A percentile compares a stretch with the other conserved stretches of the same genome.
These are phyloP conservation scores for Pholis gunnellus DNA, from an alignment of 2,113 vertebrate genomes.

Conservation along the genomic window DNA sequence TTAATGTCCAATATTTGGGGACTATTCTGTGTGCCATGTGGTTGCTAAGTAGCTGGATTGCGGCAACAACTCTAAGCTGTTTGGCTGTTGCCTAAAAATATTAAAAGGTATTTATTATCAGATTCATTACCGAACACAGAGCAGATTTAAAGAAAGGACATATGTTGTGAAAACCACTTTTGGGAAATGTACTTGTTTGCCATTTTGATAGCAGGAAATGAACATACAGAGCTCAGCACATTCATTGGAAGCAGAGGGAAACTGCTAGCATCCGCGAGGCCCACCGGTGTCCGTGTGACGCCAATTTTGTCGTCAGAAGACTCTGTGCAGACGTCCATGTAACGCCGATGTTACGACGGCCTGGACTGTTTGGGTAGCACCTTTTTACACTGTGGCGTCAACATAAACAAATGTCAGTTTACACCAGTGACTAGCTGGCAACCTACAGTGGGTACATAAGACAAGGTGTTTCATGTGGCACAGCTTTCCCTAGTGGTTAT, in stretches of 20 bases:
- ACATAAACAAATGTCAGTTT: too few relatives aligned
- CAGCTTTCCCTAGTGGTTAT: too few relatives aligned
- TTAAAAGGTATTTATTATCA: not conserved
- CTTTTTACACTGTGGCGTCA: too few relatives aligned
- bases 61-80: constrained; percentile 11
- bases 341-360: too few relatives aligned
- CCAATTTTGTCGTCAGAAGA: too few relatives aligned
- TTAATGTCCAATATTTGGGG: not conserved
- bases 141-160: not conserved
- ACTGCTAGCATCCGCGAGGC: not conserved
- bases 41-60: constrained; percentile 33
- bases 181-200: not conserved
- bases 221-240: not conserved
- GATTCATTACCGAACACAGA: not conserved
- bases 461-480: too few relatives aligned
- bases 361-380: too few relatives aligned
- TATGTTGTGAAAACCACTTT: not conserved
- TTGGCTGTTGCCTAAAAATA: constrained; percentile 11
- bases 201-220: not conserved
- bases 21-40: constrained; percentile 18
- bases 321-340: too few relatives aligned
- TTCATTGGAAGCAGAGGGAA: not conserved
- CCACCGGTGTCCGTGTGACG: too few relatives aligned
- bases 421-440: too few relatives aligned
- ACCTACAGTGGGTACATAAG: too few relatives aligned